Evolutionary conservation across 2,888 invertebrate genomes (phyloP).

Genomic region (Uropetala carovei): DNA sequence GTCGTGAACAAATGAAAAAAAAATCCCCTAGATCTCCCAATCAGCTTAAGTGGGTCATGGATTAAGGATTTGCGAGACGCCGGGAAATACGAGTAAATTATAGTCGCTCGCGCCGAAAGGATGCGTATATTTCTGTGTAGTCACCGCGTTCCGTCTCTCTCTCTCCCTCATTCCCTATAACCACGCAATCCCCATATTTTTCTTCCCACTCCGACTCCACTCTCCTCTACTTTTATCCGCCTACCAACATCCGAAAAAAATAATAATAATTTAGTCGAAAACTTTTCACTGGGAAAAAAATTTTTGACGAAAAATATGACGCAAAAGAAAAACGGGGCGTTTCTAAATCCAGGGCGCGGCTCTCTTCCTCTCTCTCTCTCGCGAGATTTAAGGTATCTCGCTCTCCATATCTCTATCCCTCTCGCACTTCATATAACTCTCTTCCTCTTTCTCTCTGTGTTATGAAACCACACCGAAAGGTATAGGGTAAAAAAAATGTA

Average conservation of each 20-base stretch:
- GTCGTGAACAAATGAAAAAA: background rate
- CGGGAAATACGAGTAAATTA: too few relatives aligned
- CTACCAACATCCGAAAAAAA: background rate
- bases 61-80: too few relatives aligned
- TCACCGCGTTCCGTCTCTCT: too few relatives aligned
- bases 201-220: background rate
- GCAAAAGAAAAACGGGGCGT: background rate
- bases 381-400: background rate
- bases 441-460: background rate
- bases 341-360: background rate
- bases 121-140: too few relatives aligned
- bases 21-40: background rate
- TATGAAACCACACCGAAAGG: conserved; percentile 7
- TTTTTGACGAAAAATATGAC: background rate
- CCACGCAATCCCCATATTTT: background rate
- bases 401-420: background rate
- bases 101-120: too few relatives aligned
- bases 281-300: background rate
- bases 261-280: background rate
- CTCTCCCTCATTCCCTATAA: too few relatives aligned
- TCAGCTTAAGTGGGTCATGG: too few relatives aligned
- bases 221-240: background rate
- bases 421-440: background rate
- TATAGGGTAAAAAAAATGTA: background rate
- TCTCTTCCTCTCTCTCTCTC: background rate